Base-by-base conservation (phyloP, 2,888 invertebrate species). In the Polyommatus iphigenia region DNA sequence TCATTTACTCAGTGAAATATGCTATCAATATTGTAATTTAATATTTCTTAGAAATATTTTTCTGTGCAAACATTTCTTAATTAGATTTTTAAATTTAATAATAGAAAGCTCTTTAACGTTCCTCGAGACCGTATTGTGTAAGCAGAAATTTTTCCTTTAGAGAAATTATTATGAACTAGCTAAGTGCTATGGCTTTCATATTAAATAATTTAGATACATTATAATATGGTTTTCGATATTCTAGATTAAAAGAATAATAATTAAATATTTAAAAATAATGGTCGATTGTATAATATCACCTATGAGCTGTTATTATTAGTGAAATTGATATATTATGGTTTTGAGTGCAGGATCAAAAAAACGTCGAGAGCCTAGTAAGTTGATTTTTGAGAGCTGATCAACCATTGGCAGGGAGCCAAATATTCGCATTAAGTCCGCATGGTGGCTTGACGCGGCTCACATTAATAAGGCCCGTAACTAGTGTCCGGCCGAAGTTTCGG, bases 401-500 rank as follows among this genome's bases (percentile, higher is more conserved):
- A 78, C 78, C 41, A 77, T 80, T 82, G 82, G 82, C 82, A 50
- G 59, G 18, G 32, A 59, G 80, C 80, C 81, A 81, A 81, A 78
- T 59, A 79, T 76, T 78, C 79, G 80, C 79, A 79, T 80, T 79
- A 81, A 78, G 79, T 79, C 79, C 78, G 78, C 77, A 79, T 78
- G 79, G 77, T 76, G 80, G 80, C 77, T 80, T 78, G 80, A 81
- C 80, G 77, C 77, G 79, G 78, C 81, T 79, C 73, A 79, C 79
- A 82, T 82, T 81, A 82, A 81, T 82, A 82, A 81, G 81, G 79
- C 79, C 79, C 77, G 80, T 79, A 78, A 80, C 41, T 41, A 41
- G 41, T 41, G 15, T 50, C 50, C 50, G 50, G 50, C 15, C 15
- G 50, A 50, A 50, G 5, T 13, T 50, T 50, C 50, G 50, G 50